A percentile compares a stretch with the other conserved stretches of the same genome.
Evolutionary conservation across 2,888 invertebrate species (phyloP).

Genomic region (Sclerodermus sp.): DNA sequence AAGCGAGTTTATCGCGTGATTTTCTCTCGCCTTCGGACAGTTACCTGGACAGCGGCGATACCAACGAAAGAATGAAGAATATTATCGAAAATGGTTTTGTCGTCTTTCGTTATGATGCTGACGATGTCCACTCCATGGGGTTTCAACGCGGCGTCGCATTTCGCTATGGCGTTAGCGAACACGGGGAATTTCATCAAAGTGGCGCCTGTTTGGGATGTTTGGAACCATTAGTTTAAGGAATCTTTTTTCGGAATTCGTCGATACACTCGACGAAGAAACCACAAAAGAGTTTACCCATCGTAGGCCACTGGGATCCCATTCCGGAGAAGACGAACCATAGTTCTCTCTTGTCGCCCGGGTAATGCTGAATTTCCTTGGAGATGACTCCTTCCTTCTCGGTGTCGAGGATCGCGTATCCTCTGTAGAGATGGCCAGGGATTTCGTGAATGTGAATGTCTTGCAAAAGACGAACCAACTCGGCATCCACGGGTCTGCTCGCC

Average conservation of each 20-base stretch:
- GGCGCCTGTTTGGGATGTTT: constrained; percentile 68
- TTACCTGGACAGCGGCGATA: constrained; percentile 70
- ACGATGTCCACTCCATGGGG: constrained; percentile 67
- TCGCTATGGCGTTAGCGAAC: constrained; percentile 67
- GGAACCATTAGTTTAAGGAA: too few species aligned
- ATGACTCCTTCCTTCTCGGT: constrained; percentile 43
- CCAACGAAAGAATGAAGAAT: constrained; percentile 73
- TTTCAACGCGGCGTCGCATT: constrained; percentile 62
- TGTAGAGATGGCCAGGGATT: constrained; percentile 67
- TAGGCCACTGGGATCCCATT: constrained; percentile 87
- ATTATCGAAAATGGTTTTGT: constrained; percentile 65
- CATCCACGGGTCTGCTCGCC: constrained; percentile 65
- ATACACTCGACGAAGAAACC: constrained; percentile 66
- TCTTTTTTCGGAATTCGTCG: constrained; percentile 52
- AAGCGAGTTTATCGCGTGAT: too few species aligned
- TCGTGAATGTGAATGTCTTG: constrained; percentile 64
- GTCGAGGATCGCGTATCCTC: constrained; percentile 72
- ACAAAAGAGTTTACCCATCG: constrained; percentile 76
- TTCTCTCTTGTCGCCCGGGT: constrained; percentile 68
- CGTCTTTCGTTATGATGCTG: constrained; percentile 64
- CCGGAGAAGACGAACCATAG: constrained; percentile 91
- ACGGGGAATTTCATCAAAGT: constrained; percentile 68
- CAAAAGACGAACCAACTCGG: constrained; percentile 64
- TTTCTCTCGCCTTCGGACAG: too few species aligned
- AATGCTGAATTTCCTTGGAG: constrained; percentile 63